Evolutionary conservation across 2,113 vertebrate genomes (phyloP).

Genomic region (Gobio gobio): DNA sequence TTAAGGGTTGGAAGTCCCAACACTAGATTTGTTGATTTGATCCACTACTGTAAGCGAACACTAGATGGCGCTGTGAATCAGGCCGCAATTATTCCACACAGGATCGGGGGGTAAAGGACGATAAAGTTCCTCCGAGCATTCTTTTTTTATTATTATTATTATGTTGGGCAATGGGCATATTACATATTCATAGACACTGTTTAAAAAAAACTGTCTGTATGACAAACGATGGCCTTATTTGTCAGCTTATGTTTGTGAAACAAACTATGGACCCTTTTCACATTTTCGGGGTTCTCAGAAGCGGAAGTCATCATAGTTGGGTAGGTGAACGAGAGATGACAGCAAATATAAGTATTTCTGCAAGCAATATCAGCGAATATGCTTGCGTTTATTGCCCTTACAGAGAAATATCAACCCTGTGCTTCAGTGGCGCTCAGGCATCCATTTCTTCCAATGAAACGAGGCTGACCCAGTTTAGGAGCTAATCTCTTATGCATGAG

Average conservation of each 20-base stretch:
- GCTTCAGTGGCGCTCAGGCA: not conserved
- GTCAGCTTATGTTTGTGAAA: not conserved
- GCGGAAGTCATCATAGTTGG: too few species aligned
- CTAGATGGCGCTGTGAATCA: not conserved
- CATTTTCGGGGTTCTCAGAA: too few species aligned
- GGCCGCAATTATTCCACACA: not conserved
- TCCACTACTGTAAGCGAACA: not conserved
- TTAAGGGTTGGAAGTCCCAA: too few species aligned
- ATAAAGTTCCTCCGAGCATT: not conserved
- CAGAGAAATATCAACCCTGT: not conserved
- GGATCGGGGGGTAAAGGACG: not conserved
- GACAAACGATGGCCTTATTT: not conserved
- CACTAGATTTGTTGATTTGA: too few species aligned
- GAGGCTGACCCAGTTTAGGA: conserved; percentile 33
- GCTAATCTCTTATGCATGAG: conserved; percentile 27
- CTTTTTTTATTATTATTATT: not conserved
- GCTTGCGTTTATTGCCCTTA: not conserved
- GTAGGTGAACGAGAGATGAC: too few species aligned
- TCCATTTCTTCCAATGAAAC: conserved; percentile 5
- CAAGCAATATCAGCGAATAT: not conserved
- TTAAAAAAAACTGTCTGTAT: not conserved
- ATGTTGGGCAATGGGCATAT: not conserved
- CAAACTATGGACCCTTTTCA: not conserved
- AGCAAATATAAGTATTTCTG: too few species aligned
- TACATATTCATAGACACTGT: not conserved